Evolutionary conservation across 1,140 invertebrate species (phyloP).

Genomic region (Bombyx mandarina): DNA sequence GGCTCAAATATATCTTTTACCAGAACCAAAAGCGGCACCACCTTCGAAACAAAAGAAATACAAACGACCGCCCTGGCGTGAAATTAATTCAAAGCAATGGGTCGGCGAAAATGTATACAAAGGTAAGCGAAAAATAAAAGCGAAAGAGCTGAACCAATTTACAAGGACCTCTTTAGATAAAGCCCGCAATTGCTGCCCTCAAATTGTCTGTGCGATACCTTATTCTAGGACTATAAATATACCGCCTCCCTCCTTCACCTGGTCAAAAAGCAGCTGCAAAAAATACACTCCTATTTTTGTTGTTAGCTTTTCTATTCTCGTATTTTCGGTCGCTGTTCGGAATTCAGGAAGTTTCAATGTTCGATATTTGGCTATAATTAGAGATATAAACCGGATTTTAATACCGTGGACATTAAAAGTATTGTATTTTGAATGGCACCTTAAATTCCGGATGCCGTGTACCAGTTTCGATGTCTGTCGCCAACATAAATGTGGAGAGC

Average conservation of each 20-base stretch:
- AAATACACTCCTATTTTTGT: background rate
- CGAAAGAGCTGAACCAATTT: constrained; percentile 35
- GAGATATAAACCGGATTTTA: constrained; percentile 1
- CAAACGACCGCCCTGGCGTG: constrained; percentile 30
- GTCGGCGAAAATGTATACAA: constrained; percentile 47
- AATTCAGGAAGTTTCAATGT: no score
- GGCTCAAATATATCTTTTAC: constrained; percentile 39
- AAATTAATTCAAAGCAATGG: constrained; percentile 53
- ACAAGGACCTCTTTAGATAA: constrained; percentile 37
- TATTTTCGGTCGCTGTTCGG: no score
- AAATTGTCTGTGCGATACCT: constrained; percentile 10
- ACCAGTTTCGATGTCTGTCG: constrained; percentile 20
- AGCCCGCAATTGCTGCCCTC: constrained; percentile 29
- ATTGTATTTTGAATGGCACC: constrained; percentile 15
- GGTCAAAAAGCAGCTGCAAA: constrained; percentile 3
- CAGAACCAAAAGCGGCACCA: constrained; percentile 30
- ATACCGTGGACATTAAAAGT: constrained; percentile 11
- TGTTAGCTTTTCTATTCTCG: no score
- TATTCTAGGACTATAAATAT: constrained; percentile 4
- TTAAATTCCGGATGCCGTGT: constrained; percentile 16
- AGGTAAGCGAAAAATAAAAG: constrained; percentile 22
- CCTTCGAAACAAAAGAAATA: constrained; percentile 3
- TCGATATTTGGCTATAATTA: constrained; percentile 2
- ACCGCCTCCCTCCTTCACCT: background rate
- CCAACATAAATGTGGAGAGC: constrained; percentile 37